phyloP scores from a whole-genome alignment of 2,113 vertebrate genomes.

The Toxotes jaculatrix region DNA sequence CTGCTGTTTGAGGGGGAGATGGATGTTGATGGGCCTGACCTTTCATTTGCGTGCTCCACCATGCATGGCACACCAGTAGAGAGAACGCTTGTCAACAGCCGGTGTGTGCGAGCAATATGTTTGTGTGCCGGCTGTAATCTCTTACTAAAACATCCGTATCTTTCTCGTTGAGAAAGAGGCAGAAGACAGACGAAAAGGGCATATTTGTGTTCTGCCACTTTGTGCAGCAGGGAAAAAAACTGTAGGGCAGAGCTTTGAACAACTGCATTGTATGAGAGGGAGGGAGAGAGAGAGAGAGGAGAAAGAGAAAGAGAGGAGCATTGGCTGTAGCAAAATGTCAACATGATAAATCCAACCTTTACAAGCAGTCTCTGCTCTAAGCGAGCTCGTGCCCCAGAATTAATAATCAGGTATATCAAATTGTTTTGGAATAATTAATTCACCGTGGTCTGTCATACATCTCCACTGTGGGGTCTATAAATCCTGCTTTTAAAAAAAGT shows the following conservation, averaged over 20 bases:
- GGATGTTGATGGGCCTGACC: conserved; percentile 83
- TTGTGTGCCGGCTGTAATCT: conserved; percentile 73
- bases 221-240: conserved; percentile 49
- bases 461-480: conserved; percentile 79
- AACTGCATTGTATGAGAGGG: conserved; percentile 51
- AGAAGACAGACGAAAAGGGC: conserved; percentile 78
- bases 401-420: conserved; percentile 85
- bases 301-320: conserved; percentile 36
- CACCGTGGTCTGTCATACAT: conserved; percentile 70
- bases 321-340: conserved; percentile 84
- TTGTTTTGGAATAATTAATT: conserved; percentile 85
- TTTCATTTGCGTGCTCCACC: conserved; percentile 78
- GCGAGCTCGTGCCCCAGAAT: conserved; percentile 78
- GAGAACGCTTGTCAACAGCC: conserved; percentile 65
- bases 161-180: conserved; percentile 70
- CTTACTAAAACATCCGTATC: conserved; percentile 69
- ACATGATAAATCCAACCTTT: conserved; percentile 88
- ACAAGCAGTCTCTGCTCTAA: conserved; percentile 79
- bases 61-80: conserved; percentile 68
- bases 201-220: conserved; percentile 75
- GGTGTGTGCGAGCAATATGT: conserved; percentile 65
- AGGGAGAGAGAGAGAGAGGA: conserved; percentile 20
- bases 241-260: conserved; percentile 69
- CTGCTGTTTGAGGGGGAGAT: conserved; percentile 69
- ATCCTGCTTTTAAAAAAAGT: conserved; percentile 76